Base-by-base conservation (phyloP, 2,888 invertebrate species). In the Thecocarcelia acutangulata region DNA sequence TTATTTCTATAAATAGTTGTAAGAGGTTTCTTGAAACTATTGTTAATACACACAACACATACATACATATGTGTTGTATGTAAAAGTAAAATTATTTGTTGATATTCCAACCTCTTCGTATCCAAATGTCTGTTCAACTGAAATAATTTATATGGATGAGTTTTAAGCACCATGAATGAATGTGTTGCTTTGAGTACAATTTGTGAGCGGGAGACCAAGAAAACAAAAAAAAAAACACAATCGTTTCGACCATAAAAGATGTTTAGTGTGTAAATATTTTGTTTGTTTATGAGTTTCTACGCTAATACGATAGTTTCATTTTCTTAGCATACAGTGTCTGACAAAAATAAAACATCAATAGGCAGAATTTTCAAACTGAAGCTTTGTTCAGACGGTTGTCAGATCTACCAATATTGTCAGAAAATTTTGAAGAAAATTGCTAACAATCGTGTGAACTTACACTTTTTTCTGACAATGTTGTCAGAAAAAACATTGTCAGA, bases 1-100 rank as follows among this genome's bases (percentile, higher is more conserved):
- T 68, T 69, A 68, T 75, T 68, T 69, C 73, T 75, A 69, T 48
- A 69, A 83, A 83, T 83, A 72, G 37, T 69, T 64, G 63, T 19
- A 69, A 42, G n/a, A 61, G 40, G 24, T 63, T 42, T 37, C 69
- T 15, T n/a, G 11, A 2, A 37, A 58, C 17, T 17, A 17, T n/a
- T 24, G 19, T 58, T 56, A 17, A 17, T 37, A n/a, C n/a, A n/a
- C n/a, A n/a, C n/a, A n/a, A n/a, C n/a, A n/a, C n/a, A n/a, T n/a
- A n/a, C n/a, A n/a, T n/a, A n/a, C n/a, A n/a, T n/a, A n/a, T n/a
- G n/a, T n/a, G n/a, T n/a, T n/a, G n/a, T n/a, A 17, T 54, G 15
- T 33, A 11, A n/a, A 33, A 54, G 11, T 33, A 54, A 17, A 33
- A 28, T 28, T 70, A 19, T 19, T 52, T 70, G n/a, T 69, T 66